Evolutionary conservation across 2,113 vertebrate species (phyloP), one percentile per base, ranked within the genome.

Genomic region (Oenanthe oenanthe): DNA sequence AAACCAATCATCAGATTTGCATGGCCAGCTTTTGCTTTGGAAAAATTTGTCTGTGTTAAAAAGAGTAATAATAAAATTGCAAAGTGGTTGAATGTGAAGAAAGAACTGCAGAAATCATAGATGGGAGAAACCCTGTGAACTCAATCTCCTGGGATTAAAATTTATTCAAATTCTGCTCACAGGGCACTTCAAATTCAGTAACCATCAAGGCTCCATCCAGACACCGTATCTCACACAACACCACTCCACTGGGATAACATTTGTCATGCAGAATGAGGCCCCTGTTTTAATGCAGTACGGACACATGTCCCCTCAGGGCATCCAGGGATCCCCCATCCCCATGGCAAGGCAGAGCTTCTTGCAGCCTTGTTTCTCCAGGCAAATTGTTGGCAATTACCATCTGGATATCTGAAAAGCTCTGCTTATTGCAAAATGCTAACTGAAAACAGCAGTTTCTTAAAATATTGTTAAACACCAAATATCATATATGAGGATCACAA

Each of bases 251-350:
- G 5, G 62, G 43, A 66, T 38, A 70, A 17, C 48, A 65, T 38
- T 92, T 53, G 78, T 45, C 71, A 45, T 32, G 36, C 19, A 63
- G 67, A 34, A 75, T 13, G 40, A 51, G 11, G 43, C 17, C 43
- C 18, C 57, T 28, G 57, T n/a, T 57, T 65, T 24, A 42, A 25
- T 9, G 11, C 42, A 65, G 28, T 9, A 34, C 76, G 78, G 50
- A 90, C 54, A 36, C 3, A 0, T 0, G 0, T 47, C 34, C 81
- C 61, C 62, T 63, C 9, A 2, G 79, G 50, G 51, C 7, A 6
- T 29, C 48, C 57, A 4, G 3, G 28, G 45, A 22, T 68, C 43
- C 17, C 43, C 43, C 21, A 53, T 48, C 13, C 19, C 56, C 85
- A 48, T 31, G 48, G 28, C 58, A 81, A 22, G 4, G 47, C 60